Conservation (phyloP, 2,888 invertebrate genomes). For the Homarus gammarus region DNA sequence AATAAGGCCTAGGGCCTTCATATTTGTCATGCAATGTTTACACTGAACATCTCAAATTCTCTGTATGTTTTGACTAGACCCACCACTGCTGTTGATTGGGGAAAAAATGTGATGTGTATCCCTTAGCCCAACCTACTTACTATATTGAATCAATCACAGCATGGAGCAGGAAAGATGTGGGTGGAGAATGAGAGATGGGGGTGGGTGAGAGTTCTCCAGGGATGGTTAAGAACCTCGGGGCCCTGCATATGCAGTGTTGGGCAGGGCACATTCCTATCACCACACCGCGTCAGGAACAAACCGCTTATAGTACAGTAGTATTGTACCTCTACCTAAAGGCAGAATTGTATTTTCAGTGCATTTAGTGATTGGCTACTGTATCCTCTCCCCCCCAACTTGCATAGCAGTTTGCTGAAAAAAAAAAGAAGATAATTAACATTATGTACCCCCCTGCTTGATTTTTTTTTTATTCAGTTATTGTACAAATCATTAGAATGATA, state of each 20-base stretch:
- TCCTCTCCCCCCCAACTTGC: background rate
- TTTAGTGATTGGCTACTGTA: background rate
- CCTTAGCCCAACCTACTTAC: background rate
- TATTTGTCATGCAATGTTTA: background rate
- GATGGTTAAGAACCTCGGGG: constrained; percentile 11
- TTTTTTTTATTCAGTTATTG: background rate
- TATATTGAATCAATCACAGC: constrained; percentile 9
- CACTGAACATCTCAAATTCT: background rate
- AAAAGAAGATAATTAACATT: background rate
- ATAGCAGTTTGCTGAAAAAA: constrained; percentile 1
- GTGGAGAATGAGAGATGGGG: background rate
- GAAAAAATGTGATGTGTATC: background rate
- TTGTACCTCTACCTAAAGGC: background rate
- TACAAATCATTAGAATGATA: constrained; percentile 9
- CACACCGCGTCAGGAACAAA: constrained; percentile 63
- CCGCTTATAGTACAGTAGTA: constrained; percentile 27
- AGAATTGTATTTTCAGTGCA: background rate
- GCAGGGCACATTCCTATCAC: constrained; percentile 58
- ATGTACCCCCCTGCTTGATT: background rate
- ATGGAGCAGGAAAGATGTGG: constrained; percentile 10
- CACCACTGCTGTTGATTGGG: constrained; percentile 17
- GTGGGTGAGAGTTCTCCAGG: constrained; percentile 3
- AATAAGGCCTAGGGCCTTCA: background rate
- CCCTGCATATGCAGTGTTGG: constrained; percentile 49
- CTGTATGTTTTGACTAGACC: constrained; percentile 4